These are phyloP conservation scores for Linurgus olivaceus DNA, from an alignment of 2,797 vertebrate genomes.

Conservation along the genomic window DNA sequence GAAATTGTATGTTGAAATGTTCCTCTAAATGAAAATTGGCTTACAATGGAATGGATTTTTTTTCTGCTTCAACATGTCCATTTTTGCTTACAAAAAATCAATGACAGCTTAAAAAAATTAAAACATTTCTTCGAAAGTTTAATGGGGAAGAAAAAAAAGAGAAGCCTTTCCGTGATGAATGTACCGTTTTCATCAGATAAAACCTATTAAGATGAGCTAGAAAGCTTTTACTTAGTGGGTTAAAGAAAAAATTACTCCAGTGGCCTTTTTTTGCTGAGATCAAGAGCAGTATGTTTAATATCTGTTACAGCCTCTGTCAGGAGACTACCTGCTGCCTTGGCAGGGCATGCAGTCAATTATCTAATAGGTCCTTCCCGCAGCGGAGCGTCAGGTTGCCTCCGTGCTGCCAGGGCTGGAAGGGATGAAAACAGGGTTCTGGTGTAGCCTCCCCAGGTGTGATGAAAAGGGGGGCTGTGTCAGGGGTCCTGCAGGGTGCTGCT, in stretches of 20 bases:
- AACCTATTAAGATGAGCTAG: slow-evolving; percentile 50
- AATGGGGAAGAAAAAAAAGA: slow-evolving; percentile 19
- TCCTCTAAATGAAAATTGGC: slow-evolving; percentile 33
- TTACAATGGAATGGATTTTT: slow-evolving; percentile 11
- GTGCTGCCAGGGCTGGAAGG: neutral
- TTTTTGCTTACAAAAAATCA: slow-evolving; percentile 58
- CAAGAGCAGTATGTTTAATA: slow-evolving; percentile 54
- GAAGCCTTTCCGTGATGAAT: slow-evolving; percentile 25
- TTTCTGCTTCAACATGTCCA: slow-evolving; percentile 39
- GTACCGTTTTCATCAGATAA: slow-evolving; percentile 43
- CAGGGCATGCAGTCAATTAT: slow-evolving; percentile 38
- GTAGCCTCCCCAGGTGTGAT: neutral
- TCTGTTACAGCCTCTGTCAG: slow-evolving; percentile 59
- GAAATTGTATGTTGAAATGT: neutral
- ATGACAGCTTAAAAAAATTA: slow-evolving; percentile 50
- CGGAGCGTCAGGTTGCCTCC: fast-evolving
- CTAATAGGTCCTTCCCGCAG: neutral
- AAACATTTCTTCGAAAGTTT: slow-evolving; percentile 51
- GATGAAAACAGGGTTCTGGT: neutral
- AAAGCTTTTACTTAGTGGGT: slow-evolving; percentile 54
- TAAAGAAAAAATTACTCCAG: slow-evolving; percentile 54
- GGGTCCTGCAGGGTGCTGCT: neutral
- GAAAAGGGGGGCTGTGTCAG: fast-evolving
- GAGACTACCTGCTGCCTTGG: slow-evolving; percentile 42
- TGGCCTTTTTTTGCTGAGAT: slow-evolving; percentile 64